Base-by-base conservation (phyloP, 2,797 vertebrate species). In the Urocyon cinereoargenteus region DNA sequence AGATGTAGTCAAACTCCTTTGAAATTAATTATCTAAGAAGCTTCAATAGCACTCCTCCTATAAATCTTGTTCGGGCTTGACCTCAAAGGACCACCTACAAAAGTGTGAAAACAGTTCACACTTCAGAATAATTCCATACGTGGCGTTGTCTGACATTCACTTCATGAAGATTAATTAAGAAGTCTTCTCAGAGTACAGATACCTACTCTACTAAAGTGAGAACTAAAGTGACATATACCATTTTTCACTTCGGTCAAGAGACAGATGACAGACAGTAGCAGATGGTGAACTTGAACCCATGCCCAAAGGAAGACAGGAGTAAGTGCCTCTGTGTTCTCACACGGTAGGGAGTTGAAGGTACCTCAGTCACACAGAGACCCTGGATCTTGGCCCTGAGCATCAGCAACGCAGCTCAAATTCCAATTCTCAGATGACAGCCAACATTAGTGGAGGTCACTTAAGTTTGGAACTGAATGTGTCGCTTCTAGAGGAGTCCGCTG, bases 81-180 rank as follows among this genome's bases (percentile, higher is more conserved):
- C 96, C 96, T 96, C 92, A 64, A 73, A 94, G 40, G 79, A 90
- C 92, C 88, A 95, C 90, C 92, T 53, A 77, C 79, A 86, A 79
- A 96, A 87, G 89, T 75, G 53, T n/a, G 53, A 93, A 86, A 87
- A 89, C 64, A 96, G 90, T 57, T 96, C 94, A 78, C 64, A 83
- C 34, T 84, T 84, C 68, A 34, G 62, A 81, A 83, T 24, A 75
- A 61, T 49, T 24, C 53, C n/a, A 18, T 1, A 16, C 57, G 2
- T 19, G n/a, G 92, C 82, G 61, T 40, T 49, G 34, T 78, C 86
- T 78, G 93, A 77, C 66, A 81, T 24, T 59, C 26, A 12, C 77
- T 61, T 49, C 77, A 78, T 1, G 40, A 73, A 97, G 97, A 97
- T 96, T 98, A 97, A 98, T 98, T 97, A 97, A 86, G 79, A 92